phyloP scores from a whole-genome alignment of 2,888 invertebrate species.

The Prosopocoilus inquinatus region DNA sequence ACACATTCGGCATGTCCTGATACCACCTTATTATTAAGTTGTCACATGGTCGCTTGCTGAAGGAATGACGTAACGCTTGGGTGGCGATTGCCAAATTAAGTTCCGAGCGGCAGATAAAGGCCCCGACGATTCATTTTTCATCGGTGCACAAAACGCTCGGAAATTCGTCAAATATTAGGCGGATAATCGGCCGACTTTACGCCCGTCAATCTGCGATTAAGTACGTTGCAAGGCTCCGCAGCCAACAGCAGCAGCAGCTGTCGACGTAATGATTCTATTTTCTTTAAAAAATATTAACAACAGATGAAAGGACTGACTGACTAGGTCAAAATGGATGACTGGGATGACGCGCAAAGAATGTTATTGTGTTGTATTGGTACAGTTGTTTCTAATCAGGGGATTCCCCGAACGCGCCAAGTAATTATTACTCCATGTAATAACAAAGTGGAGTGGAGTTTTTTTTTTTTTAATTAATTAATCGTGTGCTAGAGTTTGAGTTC shows the following conservation, averaged over 20 bases:
- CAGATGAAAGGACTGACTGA: not conserved
- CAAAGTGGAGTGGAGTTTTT: too few species aligned
- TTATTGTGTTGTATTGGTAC: too few species aligned
- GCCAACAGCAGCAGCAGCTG: slow-evolving; percentile 21
- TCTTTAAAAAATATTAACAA: slow-evolving; percentile 19
- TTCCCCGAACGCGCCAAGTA: slow-evolving; percentile 15
- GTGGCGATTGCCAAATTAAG: too few species aligned
- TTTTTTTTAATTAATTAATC: too few species aligned
- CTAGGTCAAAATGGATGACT: too few species aligned
- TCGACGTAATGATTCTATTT: slow-evolving; percentile 28
- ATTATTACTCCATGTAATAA: slow-evolving; percentile 14
- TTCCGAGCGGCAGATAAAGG: too few species aligned
- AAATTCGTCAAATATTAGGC: slow-evolving; percentile 24
- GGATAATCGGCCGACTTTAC: slow-evolving; percentile 31
- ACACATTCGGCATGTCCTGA: too few species aligned
- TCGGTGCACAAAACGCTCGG: not conserved
- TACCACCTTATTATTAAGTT: too few species aligned
- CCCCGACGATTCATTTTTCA: slow-evolving; percentile 7
- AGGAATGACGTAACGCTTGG: too few species aligned
- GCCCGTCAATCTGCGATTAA: slow-evolving; percentile 32
- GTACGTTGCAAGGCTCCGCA: slow-evolving; percentile 21
- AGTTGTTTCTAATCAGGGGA: not conserved
- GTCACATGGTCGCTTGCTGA: too few species aligned
- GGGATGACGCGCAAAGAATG: too few species aligned
- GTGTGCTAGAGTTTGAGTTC: too few species aligned